Conservation (phyloP, 1,140 invertebrate genomes). For the Aphis gossypii region DNA sequence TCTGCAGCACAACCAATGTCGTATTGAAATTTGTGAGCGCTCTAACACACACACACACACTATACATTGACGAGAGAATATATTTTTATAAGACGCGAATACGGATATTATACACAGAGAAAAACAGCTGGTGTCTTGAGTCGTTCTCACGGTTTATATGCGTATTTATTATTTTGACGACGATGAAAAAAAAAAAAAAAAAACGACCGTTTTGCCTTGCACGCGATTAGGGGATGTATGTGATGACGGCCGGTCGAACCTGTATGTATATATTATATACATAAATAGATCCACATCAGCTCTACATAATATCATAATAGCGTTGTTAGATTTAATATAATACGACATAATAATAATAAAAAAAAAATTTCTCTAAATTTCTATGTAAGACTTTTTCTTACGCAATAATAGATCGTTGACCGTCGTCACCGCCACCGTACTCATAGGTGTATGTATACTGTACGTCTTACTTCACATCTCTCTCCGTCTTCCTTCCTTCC, state of each 20-base stretch:
- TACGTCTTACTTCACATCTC: not conserved
- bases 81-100: not conserved
- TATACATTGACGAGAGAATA: not conserved
- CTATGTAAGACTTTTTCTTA: not conserved
- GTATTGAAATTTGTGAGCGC: not conserved
- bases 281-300: not conserved
- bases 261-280: not conserved
- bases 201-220: not conserved
- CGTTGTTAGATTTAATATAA: not conserved
- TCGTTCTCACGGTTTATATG: slow-evolving; percentile 29
- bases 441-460: not conserved
- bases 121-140: slow-evolving; percentile 29
- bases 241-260: not conserved
- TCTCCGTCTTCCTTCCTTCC: not conserved
- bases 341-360: not conserved
- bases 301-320: not conserved
- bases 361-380: slow-evolving; percentile 22
- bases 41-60: not conserved
- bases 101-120: not conserved
- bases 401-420: slow-evolving; percentile 10
- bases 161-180: not conserved
- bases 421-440: not conserved
- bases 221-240: not conserved
- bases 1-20: not conserved
- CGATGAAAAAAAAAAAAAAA: not conserved